These are phyloP conservation scores for Dexiosoma caninum DNA, from an alignment of 2,888 invertebrate species.

Conservation along the genomic window DNA sequence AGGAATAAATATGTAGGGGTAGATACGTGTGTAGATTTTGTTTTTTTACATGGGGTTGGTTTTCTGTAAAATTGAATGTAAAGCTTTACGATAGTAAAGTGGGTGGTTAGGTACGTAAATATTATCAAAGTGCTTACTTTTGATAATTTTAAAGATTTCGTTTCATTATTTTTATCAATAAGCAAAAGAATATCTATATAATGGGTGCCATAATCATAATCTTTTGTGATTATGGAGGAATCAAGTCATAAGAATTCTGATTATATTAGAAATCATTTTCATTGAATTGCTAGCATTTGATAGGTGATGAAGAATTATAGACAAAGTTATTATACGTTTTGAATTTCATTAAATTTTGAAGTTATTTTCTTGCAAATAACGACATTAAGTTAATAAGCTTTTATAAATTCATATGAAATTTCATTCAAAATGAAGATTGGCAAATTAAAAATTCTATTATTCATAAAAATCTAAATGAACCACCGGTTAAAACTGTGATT, in stretches of 20 bases:
- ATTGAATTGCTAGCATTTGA: slow-evolving; percentile 31
- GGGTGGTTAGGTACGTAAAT: neutral
- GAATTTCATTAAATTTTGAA: neutral
- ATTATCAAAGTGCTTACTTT: slow-evolving; percentile 1
- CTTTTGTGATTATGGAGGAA: neutral
- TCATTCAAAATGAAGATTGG: neutral
- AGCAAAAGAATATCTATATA: slow-evolving; percentile 17
- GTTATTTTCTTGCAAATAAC: neutral
- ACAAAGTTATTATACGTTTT: neutral
- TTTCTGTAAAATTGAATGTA: slow-evolving; percentile 26
- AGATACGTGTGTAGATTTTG: neutral
- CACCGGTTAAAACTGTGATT: too few species aligned
- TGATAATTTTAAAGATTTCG: slow-evolving; percentile 26
- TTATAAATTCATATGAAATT: too few species aligned
- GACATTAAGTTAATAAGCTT: too few species aligned
- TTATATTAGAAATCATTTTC: neutral
- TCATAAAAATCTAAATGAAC: too few species aligned
- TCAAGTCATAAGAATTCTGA: neutral
- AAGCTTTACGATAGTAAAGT: slow-evolving; percentile 36
- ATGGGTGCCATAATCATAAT: slow-evolving; percentile 12
- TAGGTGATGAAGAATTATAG: neutral
- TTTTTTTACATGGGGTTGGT: neutral
- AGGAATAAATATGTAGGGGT: neutral
- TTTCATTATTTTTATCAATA: slow-evolving; percentile 19
- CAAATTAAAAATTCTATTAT: too few species aligned